Base-by-base conservation (phyloP, 1,140 invertebrate genomes). In the Dinoponera quadriceps region DNA sequence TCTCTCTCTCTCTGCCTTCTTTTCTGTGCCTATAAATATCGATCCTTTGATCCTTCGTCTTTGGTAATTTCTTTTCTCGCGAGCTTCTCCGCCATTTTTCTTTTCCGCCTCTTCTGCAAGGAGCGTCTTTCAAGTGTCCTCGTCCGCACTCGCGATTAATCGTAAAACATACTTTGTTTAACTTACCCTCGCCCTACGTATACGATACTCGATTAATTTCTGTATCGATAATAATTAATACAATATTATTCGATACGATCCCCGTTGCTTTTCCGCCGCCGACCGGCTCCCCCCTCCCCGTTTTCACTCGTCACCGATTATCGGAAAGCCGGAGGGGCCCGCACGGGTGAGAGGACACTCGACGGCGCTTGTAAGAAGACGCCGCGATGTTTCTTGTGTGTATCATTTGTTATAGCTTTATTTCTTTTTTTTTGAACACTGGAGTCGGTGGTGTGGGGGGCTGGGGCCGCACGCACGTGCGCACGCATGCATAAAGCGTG, bases 381-480 rank as follows among this genome's bases (percentile, higher is more conserved):
- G 55, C 73, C 33, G n/a, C 54, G 73, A 77, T 78, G 33, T 49
- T 83, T 83, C 38, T 51, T 59, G 51, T 25, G 51, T 25, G 25
- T 77, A 60, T 78, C 73, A 59, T 66, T 57, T 65, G 51, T 62
- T 80, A 57, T 59, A 68, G 78, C 33, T 72, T 75, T 74, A 82
- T 82, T 69, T 83, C 27, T 72, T 27, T 82, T 89, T 89, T 87
- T 89, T 93, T 93, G 93, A 93, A 93, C 91, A 93, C 93, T 93
- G 93, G 92, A 93, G 93, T 93, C 93, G 93, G 93, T 93, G 93
- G 92, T 93, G 91, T 92, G 92, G 91, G 90, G 91, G 91, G 88
- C 91, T 63, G 20, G 90, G 90, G 90, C 87, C 89, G 68, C 25
- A 49, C 78, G 38, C 78, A 57, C 48, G 57, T 55, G 16, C 59